A percentile compares a stretch with the other conserved stretches of the same genome.
These are phyloP conservation scores for Theretra japonica DNA, from an alignment of 2,888 invertebrate species.

Conservation along the genomic window DNA sequence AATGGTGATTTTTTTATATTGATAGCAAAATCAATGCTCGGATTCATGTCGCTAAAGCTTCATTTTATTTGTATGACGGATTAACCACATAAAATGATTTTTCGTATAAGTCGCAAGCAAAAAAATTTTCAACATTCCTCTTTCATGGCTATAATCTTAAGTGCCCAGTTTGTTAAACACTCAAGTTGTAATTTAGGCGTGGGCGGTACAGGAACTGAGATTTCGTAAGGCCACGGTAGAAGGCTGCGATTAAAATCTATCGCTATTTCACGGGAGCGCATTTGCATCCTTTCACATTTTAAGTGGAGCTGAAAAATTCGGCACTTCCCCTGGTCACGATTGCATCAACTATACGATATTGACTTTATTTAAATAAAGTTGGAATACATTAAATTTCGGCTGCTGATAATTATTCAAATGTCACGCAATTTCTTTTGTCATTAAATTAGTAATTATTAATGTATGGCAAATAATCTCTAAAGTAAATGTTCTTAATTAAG, in stretches of 20 bases:
- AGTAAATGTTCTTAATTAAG: too few relatives aligned
- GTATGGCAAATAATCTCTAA: too few relatives aligned
- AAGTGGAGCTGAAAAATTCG: neutral
- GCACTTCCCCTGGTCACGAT: neutral
- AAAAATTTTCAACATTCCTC: neutral
- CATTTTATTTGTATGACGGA: neutral
- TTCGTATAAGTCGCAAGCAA: neutral
- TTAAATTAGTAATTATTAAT: too few relatives aligned
- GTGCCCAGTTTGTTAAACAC: neutral
- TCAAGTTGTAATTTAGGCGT: neutral
- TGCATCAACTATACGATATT: neutral
- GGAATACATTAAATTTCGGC: too few relatives aligned
- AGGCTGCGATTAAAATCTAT: conserved; percentile 3
- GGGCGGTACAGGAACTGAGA: neutral
- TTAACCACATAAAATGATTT: neutral
- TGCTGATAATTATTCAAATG: too few relatives aligned
- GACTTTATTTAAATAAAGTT: neutral
- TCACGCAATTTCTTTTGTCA: too few relatives aligned
- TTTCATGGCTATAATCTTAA: neutral
- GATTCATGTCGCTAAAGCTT: too few relatives aligned
- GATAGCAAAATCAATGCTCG: too few relatives aligned
- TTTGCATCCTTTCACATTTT: neutral
- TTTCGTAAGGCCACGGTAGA: neutral
- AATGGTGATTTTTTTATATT: too few relatives aligned
- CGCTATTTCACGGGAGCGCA: neutral